Evolutionary conservation across 2,797 vertebrate species (phyloP).

Genomic region (Sebastes kiyomatsui): DNA sequence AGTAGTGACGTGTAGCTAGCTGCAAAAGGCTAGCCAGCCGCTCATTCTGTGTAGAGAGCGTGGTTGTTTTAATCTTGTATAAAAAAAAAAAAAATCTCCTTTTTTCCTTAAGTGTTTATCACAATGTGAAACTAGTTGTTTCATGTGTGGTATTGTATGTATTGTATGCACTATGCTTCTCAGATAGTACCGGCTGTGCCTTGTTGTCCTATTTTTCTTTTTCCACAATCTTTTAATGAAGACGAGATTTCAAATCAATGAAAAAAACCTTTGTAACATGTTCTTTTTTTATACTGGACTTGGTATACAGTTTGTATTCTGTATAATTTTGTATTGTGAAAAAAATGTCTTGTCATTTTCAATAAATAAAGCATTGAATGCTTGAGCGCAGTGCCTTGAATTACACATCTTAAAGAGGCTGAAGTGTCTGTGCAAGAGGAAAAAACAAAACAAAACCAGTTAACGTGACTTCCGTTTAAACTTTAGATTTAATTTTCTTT

Average conservation of each 20-base stretch:
- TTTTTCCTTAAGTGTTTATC: slow-evolving; percentile 52
- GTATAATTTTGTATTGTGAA: slow-evolving; percentile 90
- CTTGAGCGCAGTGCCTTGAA: slow-evolving; percentile 52
- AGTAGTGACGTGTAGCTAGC: slow-evolving; percentile 40
- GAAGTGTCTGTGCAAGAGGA: neutral
- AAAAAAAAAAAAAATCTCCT: neutral
- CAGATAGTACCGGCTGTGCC: slow-evolving; percentile 96
- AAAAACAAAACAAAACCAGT: slow-evolving; percentile 5
- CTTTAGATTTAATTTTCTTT: slow-evolving; percentile 84
- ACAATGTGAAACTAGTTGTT: slow-evolving; percentile 84
- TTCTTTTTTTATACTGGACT: slow-evolving; percentile 87
- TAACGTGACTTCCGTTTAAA: slow-evolving; percentile 56
- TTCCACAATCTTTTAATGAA: slow-evolving; percentile 87
- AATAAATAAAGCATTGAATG: slow-evolving; percentile 85
- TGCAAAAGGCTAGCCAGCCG: slow-evolving; percentile 33
- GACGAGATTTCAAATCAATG: slow-evolving; percentile 85
- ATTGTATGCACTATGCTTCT: slow-evolving; percentile 91
- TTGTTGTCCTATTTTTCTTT: slow-evolving; percentile 75
- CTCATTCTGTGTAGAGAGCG: slow-evolving; percentile 48
- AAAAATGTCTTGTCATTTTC: slow-evolving; percentile 83
- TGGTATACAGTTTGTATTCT: slow-evolving; percentile 87
- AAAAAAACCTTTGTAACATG: slow-evolving; percentile 78
- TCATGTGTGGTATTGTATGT: slow-evolving; percentile 74
- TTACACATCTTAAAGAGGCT: neutral
- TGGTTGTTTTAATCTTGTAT: slow-evolving; percentile 51